These are phyloP conservation scores for Crotophaga sulcirostris DNA, from an alignment of 2,113 vertebrate genomes.

Conservation along the genomic window DNA sequence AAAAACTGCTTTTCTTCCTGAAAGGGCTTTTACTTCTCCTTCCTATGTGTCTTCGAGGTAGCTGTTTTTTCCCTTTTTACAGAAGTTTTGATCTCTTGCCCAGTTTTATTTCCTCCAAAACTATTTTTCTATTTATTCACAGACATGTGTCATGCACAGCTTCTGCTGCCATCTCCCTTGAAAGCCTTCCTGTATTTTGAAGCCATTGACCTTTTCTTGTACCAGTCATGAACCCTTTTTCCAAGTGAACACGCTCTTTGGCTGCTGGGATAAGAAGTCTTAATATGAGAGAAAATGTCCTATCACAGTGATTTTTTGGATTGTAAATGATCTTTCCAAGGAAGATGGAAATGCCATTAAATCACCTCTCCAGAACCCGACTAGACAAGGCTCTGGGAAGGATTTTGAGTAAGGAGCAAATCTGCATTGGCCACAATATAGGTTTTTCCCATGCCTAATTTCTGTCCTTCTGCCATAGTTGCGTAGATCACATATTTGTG, in stretches of 20 bases:
- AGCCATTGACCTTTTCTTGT: neutral
- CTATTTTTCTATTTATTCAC: neutral
- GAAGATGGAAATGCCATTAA: neutral
- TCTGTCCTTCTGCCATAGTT: neutral
- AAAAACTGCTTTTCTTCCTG: neutral
- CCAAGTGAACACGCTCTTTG: neutral
- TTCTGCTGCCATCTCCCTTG: neutral
- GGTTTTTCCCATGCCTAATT: neutral
- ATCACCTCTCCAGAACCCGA: neutral
- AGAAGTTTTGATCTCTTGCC: neutral
- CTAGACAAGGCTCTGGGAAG: neutral
- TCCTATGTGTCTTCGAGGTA: neutral
- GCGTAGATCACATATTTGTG: neutral
- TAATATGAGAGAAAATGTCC: neutral
- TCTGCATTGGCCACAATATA: neutral
- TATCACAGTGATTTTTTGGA: neutral
- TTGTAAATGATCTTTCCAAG: neutral
- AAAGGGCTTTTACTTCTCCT: neutral
- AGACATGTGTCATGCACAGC: neutral
- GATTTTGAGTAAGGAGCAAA: neutral
- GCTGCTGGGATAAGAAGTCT: neutral
- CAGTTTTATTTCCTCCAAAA: conserved; percentile 16
- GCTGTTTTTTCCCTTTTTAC: neutral
- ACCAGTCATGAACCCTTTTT: neutral
- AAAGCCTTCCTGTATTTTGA: neutral